Base-by-base conservation (phyloP, 1,140 invertebrate genomes). In the Agrypnia vestita region DNA sequence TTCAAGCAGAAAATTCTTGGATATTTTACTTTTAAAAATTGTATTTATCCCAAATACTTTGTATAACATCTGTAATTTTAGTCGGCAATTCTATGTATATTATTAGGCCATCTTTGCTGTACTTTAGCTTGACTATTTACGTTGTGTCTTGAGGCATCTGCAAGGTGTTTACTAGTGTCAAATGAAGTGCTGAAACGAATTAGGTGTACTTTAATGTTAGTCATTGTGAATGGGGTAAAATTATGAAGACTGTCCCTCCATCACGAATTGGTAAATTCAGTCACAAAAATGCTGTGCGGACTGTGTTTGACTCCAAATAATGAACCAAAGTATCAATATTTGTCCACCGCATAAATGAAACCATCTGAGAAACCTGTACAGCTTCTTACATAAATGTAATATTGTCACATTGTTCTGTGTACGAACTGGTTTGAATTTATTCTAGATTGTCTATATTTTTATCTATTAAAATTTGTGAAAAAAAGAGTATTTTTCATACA, bases 181-280 rank as follows among this genome's bases (percentile, higher is more conserved):
- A 64, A 64, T 59, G 61, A 64, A 64, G 61, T 44, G 61, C 9
- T 64, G 61, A 25, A 64, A 64, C 61, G n/a, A 64, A 35, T 35
- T 64, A 64, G 61, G 35, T 64, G 19, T 64, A 64, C 25, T 64
- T 64, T 64, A 64, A 64, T 64, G 61, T 64, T 64, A 64, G 61
- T 64, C n/a, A 35, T 64, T 21, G 61, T 25, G 61, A 64, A 35
- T 35, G 61, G 61, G 61, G 61, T 64, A 35, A 64, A 25, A 64
- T 13, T 25, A 25, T 21, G 61, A 64, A 64, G 61, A 64, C 61
- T 64, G 61, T 64, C 19, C 61, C 61, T 64, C 61, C 13, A 64
- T 44, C 35, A 19, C 19, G 25, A 25, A 64, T 64, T 64, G 61
- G 61, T 19, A 35, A 64, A 64, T 64, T 64, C 61, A 64, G 61